These are phyloP conservation scores for Ataeniobius toweri DNA, from an alignment of 2,797 vertebrate species.

Conservation along the genomic window DNA sequence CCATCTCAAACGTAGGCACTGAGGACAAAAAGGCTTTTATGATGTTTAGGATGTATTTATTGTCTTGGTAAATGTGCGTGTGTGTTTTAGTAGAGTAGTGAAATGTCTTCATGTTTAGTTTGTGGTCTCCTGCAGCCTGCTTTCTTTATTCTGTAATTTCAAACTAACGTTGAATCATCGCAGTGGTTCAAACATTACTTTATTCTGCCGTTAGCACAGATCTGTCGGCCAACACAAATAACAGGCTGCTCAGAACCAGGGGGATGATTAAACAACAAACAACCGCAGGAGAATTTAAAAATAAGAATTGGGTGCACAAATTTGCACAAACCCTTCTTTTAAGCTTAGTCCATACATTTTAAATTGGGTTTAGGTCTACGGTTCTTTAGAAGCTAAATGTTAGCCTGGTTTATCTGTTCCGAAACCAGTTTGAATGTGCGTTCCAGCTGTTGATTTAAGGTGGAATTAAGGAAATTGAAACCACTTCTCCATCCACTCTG, in stretches of 20 bases:
- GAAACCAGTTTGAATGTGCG: neutral
- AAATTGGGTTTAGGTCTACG: neutral
- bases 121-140: slow-evolving; percentile 33
- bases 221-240: neutral
- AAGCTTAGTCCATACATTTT: neutral
- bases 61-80: slow-evolving; percentile 72
- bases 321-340: neutral
- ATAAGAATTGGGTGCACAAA: neutral
- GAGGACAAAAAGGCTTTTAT: slow-evolving; percentile 45
- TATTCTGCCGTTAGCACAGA: slow-evolving; percentile 6
- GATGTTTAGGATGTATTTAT: slow-evolving; percentile 78
- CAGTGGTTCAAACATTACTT: slow-evolving; percentile 13
- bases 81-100: slow-evolving; percentile 75
- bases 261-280: neutral
- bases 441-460: neutral
- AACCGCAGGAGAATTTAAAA: neutral
- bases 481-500: too few species aligned
- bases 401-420: neutral
- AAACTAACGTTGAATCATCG: slow-evolving; percentile 15
- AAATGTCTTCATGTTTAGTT: slow-evolving; percentile 62
- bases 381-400: neutral
- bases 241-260: neutral
- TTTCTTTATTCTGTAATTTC: slow-evolving; percentile 26
- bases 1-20: slow-evolving; percentile 52
- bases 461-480: neutral